Conservation (phyloP, 2,113 vertebrate species). For the Strix uralensis region DNA sequence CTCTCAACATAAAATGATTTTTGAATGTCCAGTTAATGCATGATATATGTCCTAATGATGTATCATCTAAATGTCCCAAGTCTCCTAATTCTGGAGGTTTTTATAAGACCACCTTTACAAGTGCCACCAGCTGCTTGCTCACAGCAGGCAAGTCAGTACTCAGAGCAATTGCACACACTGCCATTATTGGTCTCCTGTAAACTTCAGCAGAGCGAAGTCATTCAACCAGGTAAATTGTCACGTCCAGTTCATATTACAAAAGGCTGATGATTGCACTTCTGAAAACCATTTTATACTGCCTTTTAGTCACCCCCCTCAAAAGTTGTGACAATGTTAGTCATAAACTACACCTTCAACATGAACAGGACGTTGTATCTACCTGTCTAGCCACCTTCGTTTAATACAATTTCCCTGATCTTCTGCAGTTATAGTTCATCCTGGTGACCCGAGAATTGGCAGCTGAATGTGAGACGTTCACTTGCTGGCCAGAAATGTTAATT, state of each 20-base stretch:
- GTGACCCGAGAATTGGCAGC: neutral
- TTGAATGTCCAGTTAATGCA: neutral
- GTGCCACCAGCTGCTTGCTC: neutral
- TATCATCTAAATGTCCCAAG: neutral
- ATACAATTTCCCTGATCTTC: neutral
- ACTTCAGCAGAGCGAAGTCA: neutral
- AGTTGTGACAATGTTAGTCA: neutral
- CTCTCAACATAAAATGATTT: neutral
- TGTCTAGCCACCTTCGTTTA: neutral
- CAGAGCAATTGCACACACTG: accelerated
- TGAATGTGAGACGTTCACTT: neutral
- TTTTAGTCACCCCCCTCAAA: slow-evolving; percentile 5
- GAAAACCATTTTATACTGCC: neutral
- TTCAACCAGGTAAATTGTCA: neutral
- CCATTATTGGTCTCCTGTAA: neutral
- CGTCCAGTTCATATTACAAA: neutral
- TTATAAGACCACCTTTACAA: neutral
- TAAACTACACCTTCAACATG: neutral
- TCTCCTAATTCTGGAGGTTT: neutral
- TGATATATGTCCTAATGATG: neutral
- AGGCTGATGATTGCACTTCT: neutral
- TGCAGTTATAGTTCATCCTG: neutral
- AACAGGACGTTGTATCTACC: neutral
- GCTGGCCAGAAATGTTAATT: neutral
- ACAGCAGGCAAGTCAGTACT: accelerated